Evolutionary conservation across 2,113 vertebrate species (phyloP).

Genomic region (Hiodon tergisus): DNA sequence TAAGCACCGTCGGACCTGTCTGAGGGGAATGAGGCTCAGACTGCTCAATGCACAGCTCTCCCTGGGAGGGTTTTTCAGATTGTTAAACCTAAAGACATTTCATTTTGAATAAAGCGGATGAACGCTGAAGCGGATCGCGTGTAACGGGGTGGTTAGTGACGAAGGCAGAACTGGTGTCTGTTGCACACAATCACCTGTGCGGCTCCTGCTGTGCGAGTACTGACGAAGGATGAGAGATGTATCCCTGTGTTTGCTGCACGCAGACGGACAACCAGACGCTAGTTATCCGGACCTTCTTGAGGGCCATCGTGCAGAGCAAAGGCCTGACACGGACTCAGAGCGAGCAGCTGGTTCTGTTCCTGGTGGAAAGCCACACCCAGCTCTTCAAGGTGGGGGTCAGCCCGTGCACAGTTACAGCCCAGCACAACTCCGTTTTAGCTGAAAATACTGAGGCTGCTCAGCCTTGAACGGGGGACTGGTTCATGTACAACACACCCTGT

Average conservation of each 20-base stretch:
- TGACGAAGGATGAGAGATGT: background rate
- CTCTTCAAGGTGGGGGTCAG: conserved; percentile 67
- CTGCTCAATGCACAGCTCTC: background rate
- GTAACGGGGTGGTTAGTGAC: no score
- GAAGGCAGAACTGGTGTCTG: no score
- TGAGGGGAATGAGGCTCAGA: background rate
- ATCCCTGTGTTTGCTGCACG: conserved; percentile 22
- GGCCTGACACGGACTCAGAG: conserved; percentile 56
- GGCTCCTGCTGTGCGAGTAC: background rate
- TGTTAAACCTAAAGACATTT: no score
- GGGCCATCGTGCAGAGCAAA: conserved; percentile 66
- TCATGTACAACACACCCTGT: no score
- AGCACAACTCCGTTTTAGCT: background rate
- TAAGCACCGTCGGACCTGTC: conserved; percentile 28
- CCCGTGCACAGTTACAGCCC: background rate
- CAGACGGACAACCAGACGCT: conserved; percentile 68
- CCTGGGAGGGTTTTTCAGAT: no score
- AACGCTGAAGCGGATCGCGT: background rate
- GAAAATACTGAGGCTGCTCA: no score
- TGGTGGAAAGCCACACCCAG: conserved; percentile 64
- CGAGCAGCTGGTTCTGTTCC: conserved; percentile 67
- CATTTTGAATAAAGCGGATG: background rate
- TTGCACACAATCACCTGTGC: background rate
- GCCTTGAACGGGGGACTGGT: no score
- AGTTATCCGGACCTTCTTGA: conserved; percentile 68